These are phyloP conservation scores for Fulmarus glacialis DNA, from an alignment of 2,113 vertebrate species.

Conservation along the genomic window DNA sequence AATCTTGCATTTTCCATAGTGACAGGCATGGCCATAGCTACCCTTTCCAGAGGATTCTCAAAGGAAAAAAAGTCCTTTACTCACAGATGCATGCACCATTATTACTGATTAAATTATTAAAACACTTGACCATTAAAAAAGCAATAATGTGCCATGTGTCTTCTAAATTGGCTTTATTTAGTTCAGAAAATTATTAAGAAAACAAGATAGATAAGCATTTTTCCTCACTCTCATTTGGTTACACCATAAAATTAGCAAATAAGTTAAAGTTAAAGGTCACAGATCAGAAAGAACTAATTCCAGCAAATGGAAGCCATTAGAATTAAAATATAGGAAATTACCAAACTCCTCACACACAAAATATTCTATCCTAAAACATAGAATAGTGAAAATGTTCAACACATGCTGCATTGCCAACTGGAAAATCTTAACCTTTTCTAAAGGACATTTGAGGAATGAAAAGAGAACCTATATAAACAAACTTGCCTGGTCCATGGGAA, in stretches of 20 bases:
- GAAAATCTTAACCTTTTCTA: conserved; percentile 19
- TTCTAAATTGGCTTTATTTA: not conserved
- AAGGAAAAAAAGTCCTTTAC: not conserved
- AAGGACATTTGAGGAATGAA: conserved; percentile 1
- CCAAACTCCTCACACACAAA: not conserved
- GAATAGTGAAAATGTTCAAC: not conserved
- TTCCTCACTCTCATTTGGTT: not conserved
- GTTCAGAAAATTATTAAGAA: not conserved
- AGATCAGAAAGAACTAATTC: not conserved
- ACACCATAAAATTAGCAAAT: not conserved
- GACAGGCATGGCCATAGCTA: not conserved
- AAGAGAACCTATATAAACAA: not conserved
- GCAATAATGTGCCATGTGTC: not conserved
- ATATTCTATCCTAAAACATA: not conserved
- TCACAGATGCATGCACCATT: not conserved
- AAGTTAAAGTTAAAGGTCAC: not conserved
- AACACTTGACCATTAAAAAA: not conserved
- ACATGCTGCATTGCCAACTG: not conserved
- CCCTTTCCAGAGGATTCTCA: not conserved
- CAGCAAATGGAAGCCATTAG: not conserved
- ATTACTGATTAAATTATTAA: not conserved
- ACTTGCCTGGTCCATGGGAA: not conserved
- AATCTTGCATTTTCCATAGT: not conserved
- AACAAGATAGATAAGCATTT: not conserved
- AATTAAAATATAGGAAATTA: conserved; percentile 15